Base-by-base conservation (phyloP, 2,888 invertebrate genomes). In the Heliconius ethilla region DNA sequence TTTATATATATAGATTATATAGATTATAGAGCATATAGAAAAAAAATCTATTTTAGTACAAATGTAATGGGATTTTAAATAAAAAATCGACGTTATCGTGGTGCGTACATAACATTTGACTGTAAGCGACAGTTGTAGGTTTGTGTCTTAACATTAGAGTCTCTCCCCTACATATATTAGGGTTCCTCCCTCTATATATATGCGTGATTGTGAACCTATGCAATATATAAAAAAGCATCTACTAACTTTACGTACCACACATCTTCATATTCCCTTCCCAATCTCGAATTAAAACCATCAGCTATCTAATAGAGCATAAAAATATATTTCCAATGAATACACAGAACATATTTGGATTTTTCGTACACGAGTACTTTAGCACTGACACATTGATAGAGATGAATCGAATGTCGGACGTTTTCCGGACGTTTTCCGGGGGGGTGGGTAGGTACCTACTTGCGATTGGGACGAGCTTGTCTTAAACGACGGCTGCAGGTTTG, bases 241-340 rank as follows among this genome's bases (percentile, higher is more conserved):
- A 29, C 18, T 65, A 22, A 6, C 15, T 18, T 65, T 65, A 29
- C 18, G 22, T 2, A 18, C 18, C 27, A 29, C 18, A 29, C 9
- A 62, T 13, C 11, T 25, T n/a, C n/a, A 25, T 15, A 6, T 59
- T 33, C 15, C 11, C 0, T 33, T 55, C 22, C 6, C 55, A 33
- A 9, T 33, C 5, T 72, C 55, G 15, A 33, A 33, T 15, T 29
- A 55, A 59, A 59, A n/a, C 37, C n/a, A 37, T 37, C 15, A 15
- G 9, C 59, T 33, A 59, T 59, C 18, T 59, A 37, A 25, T 25
- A 22, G 55, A 55, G n/a, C 55, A 55, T 67, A 37, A 75, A 75
- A 75, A 33, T 75, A 66, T 55, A 67, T 75, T 67, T 55, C 67
- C 70, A 33, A 66, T 66, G 37, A 37, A 75, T 75, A 67, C 37